These are phyloP conservation scores for Oppia nitens DNA, from an alignment of 1,140 invertebrate genomes.

Conservation along the genomic window DNA sequence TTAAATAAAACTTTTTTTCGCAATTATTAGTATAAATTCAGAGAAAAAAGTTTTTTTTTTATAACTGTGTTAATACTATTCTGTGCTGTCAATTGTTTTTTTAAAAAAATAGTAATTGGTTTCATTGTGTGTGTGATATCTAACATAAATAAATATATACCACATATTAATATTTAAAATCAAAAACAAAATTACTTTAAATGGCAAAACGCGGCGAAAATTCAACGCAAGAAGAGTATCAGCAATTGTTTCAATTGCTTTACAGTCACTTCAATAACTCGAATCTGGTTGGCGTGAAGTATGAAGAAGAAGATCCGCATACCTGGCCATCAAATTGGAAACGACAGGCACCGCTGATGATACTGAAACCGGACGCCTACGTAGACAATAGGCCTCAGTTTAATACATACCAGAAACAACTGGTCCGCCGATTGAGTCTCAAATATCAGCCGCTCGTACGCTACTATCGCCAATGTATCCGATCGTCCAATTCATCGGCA, in stretches of 20 bases:
- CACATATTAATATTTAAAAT: too few relatives aligned
- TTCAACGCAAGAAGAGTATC: neutral
- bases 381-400: neutral
- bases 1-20: too few relatives aligned
- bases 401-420: neutral
- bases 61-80: too few relatives aligned
- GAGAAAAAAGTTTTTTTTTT: too few relatives aligned
- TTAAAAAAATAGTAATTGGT: too few relatives aligned
- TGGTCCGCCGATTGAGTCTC: neutral
- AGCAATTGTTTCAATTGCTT: neutral
- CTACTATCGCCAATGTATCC: neutral
- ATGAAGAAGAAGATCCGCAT: slow-evolving; percentile 1
- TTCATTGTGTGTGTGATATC: too few relatives aligned
- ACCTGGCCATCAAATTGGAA: slow-evolving; percentile 10
- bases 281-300: neutral
- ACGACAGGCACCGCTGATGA: slow-evolving; percentile 3
- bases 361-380: neutral
- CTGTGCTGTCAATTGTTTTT: too few relatives aligned
- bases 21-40: too few relatives aligned
- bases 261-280: neutral
- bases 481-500: too few relatives aligned
- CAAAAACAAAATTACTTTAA: too few relatives aligned
- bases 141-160: too few relatives aligned
- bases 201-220: too few relatives aligned
- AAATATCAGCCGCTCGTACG: neutral